These are phyloP conservation scores for Acronicta aceris DNA, from an alignment of 2,888 invertebrate genomes.

Conservation along the genomic window DNA sequence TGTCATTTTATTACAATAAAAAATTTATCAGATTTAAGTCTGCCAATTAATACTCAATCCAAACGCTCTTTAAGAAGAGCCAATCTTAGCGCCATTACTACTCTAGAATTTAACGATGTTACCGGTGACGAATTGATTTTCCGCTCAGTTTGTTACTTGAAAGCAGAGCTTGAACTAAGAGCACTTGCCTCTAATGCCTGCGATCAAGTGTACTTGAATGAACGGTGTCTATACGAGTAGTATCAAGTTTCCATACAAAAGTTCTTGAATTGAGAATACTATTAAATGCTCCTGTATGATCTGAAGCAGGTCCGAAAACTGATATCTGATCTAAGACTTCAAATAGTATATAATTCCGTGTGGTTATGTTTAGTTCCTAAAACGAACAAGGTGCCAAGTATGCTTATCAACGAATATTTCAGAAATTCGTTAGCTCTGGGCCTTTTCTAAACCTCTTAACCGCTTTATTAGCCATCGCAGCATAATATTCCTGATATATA, in stretches of 20 bases:
- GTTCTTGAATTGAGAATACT: neutral
- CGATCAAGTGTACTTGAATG: constrained; percentile 18
- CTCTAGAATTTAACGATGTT: neutral
- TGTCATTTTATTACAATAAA: no score
- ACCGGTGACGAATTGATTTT: neutral
- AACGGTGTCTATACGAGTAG: constrained; percentile 17
- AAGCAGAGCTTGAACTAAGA: constrained; percentile 12
- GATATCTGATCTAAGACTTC: no score
- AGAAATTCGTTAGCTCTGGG: neutral
- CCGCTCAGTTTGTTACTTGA: neutral
- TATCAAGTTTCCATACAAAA: constrained; percentile 20
- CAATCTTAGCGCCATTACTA: no score
- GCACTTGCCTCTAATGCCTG: constrained; percentile 12
- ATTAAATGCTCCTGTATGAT: no score
- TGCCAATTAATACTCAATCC: no score
- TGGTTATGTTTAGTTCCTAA: no score
- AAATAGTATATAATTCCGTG: no score
- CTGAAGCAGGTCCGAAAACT: no score
- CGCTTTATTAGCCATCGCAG: constrained; percentile 27
- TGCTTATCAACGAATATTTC: neutral
- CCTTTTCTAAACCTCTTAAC: constrained; percentile 18
- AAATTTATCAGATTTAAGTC: no score
- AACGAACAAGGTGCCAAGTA: no score
- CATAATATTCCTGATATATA: constrained; percentile 34
- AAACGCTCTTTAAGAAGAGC: neutral